Percentiles rank a stretch among this genome's conserved stretches.
These are phyloP conservation scores for Bradypodion ventrale DNA, from an alignment of 2,797 vertebrate genomes.

Conservation along the genomic window DNA sequence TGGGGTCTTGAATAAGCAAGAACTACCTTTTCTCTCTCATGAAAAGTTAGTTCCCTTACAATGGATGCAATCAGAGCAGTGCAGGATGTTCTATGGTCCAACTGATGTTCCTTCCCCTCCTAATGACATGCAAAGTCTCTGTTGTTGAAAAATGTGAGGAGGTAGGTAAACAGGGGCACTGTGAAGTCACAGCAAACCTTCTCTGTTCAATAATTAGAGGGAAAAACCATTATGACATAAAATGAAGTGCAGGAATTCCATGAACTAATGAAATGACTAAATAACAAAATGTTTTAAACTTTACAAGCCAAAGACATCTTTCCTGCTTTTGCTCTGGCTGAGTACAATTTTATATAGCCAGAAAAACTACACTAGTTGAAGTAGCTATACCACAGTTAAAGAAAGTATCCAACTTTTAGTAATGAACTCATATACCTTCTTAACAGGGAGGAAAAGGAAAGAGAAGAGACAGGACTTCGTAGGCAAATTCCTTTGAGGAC, in stretches of 20 bases:
- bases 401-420: conserved; percentile 60
- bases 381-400: conserved; percentile 67
- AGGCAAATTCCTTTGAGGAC: conserved; percentile 54
- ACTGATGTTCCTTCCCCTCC: no score
- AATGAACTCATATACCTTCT: conserved; percentile 64
- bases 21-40: no score
- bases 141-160: background rate
- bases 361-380: conserved; percentile 36
- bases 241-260: background rate
- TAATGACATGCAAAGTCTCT: background rate
- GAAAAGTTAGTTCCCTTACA: no score
- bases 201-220: background rate
- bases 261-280: background rate
- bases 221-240: background rate
- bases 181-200: background rate
- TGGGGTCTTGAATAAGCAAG: no score
- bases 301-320: background rate
- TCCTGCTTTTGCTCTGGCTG: background rate
- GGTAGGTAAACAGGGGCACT: background rate
- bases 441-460: conserved; percentile 42
- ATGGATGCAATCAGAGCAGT: no score
- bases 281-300: background rate
- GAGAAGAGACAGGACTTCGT: background rate
- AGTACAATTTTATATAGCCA: background rate
- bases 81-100: no score